Conservation (phyloP, 2,113 vertebrate species). For the Noturus placidus region DNA sequence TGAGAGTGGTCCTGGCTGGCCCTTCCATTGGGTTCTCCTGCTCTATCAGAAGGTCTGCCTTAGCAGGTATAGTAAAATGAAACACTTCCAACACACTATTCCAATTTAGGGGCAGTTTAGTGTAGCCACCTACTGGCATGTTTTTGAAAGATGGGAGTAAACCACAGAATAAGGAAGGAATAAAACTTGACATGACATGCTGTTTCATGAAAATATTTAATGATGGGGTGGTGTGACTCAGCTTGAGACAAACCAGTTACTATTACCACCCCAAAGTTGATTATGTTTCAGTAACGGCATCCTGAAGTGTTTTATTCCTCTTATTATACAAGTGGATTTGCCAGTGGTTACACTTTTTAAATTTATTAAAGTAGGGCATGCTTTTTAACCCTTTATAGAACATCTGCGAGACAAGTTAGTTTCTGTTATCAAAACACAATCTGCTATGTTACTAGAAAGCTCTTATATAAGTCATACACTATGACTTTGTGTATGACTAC, state of each 20-base stretch:
- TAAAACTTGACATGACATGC: background rate
- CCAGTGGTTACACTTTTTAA: background rate
- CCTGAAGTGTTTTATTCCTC: background rate
- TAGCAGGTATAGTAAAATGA: slow-evolving; percentile 69
- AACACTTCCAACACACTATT: background rate
- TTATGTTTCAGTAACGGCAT: background rate
- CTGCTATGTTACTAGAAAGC: background rate
- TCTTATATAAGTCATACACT: background rate
- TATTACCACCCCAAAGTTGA: background rate
- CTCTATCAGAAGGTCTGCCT: slow-evolving; percentile 79
- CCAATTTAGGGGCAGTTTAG: background rate
- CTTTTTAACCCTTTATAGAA: background rate
- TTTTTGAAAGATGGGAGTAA: background rate
- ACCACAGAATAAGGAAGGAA: background rate
- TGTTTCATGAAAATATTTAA: background rate
- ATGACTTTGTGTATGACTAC: no score
- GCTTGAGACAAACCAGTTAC: background rate
- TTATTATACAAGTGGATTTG: background rate
- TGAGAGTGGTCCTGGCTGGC: slow-evolving; percentile 72
- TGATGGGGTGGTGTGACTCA: background rate
- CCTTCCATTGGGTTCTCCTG: slow-evolving; percentile 68
- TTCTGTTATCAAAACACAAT: background rate
- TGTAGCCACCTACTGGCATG: background rate
- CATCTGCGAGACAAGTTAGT: background rate
- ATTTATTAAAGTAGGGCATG: background rate